A percentile compares a stretch with the other conserved stretches of the same genome.
Evolutionary conservation across 2,797 vertebrate genomes (phyloP).

Genomic region (Florisuga fusca): DNA sequence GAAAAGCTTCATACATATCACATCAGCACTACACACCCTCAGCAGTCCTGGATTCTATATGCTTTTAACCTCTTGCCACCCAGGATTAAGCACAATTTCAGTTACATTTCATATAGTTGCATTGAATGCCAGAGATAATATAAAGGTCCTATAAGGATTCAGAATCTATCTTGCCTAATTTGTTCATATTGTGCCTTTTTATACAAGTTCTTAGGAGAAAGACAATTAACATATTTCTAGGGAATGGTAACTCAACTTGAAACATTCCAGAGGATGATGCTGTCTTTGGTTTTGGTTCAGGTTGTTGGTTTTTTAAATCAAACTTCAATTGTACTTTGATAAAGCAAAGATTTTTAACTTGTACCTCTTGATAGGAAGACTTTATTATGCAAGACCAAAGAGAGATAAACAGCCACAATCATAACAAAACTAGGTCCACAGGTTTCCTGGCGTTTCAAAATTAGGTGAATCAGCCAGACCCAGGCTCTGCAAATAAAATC

Average conservation of each 20-base stretch:
- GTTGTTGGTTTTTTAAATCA: not conserved
- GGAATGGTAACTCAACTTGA: not conserved
- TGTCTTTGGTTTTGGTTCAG: not conserved
- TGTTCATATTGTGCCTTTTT: not conserved
- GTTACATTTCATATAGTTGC: not conserved
- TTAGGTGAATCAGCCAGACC: not conserved
- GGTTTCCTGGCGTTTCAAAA: not conserved
- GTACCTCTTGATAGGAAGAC: not conserved
- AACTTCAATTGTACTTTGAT: not conserved
- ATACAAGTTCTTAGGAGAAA: not conserved
- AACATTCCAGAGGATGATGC: not conserved
- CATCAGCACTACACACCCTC: not conserved
- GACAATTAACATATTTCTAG: not conserved
- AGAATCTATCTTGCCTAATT: not conserved
- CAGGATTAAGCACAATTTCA: not conserved
- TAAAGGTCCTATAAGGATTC: not conserved
- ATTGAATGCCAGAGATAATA: not conserved
- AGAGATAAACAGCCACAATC: not conserved
- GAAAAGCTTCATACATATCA: not conserved
- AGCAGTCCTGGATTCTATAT: not conserved
- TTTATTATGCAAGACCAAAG: not conserved
- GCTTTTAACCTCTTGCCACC: not conserved
- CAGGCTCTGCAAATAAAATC: not conserved
- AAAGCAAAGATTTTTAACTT: not conserved
- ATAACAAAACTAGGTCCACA: not conserved